Percentiles rank a stretch among this genome's conserved stretches.
These are phyloP conservation scores for Drosophila kambysellisi DNA, from an alignment of 2,888 invertebrate species.

Conservation along the genomic window DNA sequence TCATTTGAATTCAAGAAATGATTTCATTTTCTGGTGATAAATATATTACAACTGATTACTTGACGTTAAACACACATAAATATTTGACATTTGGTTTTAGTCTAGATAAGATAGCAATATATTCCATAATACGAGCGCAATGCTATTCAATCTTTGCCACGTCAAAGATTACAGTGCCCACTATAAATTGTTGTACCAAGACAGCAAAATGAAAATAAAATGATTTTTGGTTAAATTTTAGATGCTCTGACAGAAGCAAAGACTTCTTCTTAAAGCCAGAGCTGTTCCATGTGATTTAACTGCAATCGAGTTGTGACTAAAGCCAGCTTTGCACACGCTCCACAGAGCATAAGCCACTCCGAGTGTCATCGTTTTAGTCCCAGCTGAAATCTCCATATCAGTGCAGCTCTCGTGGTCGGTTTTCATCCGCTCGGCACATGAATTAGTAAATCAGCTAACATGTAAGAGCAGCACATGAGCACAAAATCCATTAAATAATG, in stretches of 20 bases:
- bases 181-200: neutral
- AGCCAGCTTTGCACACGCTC: slow-evolving; percentile 16
- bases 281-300: slow-evolving; percentile 1
- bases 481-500: slow-evolving; percentile 57
- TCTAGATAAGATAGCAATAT: slow-evolving; percentile 19
- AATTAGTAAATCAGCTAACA: slow-evolving; percentile 53
- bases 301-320: slow-evolving; percentile 13
- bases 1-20: neutral
- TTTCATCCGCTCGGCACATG: slow-evolving; percentile 40
- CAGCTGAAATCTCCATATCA: slow-evolving; percentile 12
- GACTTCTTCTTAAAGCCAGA: neutral
- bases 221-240: neutral
- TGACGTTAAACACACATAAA: neutral
- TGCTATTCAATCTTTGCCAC: neutral
- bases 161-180: neutral
- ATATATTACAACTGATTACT: neutral
- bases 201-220: neutral
- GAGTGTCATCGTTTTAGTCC: slow-evolving; percentile 28
- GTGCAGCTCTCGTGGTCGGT: slow-evolving; percentile 18
- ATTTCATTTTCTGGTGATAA: neutral
- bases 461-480: neutral
- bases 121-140: neutral
- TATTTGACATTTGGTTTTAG: neutral
- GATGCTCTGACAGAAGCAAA: neutral
- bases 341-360: slow-evolving; percentile 18